Evolutionary conservation across 2,888 invertebrate species (phyloP).

Genomic region (Pterobdella sp.): DNA sequence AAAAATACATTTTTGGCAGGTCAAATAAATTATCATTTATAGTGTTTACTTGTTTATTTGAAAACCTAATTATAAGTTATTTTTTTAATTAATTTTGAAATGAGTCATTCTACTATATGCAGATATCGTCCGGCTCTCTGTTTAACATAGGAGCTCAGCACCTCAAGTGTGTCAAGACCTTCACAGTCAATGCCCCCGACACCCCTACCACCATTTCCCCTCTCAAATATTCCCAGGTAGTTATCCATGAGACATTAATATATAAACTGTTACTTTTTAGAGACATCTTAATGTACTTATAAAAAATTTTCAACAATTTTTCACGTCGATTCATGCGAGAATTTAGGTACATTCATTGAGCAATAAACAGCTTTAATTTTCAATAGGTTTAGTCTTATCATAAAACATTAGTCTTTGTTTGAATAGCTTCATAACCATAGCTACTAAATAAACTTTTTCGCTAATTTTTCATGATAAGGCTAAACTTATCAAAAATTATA

Average conservation of each 20-base stretch:
- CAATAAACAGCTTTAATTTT: no score
- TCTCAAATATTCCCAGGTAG: conserved; percentile 4
- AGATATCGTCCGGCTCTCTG: conserved; percentile 70
- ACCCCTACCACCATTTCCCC: conserved; percentile 37
- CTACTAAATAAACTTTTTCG: no score
- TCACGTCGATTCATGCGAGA: not conserved
- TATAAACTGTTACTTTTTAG: not conserved
- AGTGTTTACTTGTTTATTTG: not conserved
- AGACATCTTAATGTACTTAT: not conserved
- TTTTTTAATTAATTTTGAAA: conserved; percentile 5
- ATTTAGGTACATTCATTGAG: not conserved
- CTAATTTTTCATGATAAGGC: no score
- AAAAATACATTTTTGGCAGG: conserved; percentile 95
- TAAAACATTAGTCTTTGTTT: no score
- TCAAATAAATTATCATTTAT: conserved; percentile 53
- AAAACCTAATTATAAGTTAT: not conserved
- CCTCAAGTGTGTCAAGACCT: conserved; percentile 88
- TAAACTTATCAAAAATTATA: no score
- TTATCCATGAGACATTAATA: not conserved
- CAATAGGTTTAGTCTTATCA: no score
- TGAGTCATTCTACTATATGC: conserved; percentile 36
- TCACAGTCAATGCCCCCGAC: conserved; percentile 55
- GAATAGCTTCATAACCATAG: no score
- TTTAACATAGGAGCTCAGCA: conserved; percentile 95
- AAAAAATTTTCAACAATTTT: not conserved